These are phyloP conservation scores for Jacana jacana DNA, from an alignment of 2,113 vertebrate species.

Conservation along the genomic window DNA sequence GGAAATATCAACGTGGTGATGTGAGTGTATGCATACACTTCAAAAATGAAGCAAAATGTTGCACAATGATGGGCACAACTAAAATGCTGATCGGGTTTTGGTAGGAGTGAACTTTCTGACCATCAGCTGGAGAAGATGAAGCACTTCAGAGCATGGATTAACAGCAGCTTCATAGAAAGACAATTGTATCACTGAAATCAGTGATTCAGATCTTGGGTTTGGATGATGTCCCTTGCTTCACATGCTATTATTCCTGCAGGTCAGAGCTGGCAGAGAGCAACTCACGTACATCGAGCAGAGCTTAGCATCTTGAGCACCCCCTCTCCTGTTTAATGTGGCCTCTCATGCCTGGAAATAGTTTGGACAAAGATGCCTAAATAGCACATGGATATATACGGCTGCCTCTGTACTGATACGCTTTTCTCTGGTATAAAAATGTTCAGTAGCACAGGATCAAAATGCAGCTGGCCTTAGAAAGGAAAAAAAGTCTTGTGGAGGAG, in stretches of 20 bases:
- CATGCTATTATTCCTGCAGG: fast-evolving
- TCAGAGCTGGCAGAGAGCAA: background rate
- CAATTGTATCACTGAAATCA: fast-evolving
- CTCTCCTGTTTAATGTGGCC: fast-evolving
- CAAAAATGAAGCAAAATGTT: background rate
- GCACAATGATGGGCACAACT: fast-evolving
- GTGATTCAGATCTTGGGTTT: background rate
- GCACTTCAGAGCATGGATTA: fast-evolving
- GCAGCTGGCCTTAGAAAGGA: background rate
- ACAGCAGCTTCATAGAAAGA: background rate
- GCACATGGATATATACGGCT: fast-evolving
- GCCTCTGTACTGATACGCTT: fast-evolving
- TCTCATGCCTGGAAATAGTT: background rate
- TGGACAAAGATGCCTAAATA: background rate
- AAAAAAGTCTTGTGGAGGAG: background rate
- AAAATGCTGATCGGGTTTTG: background rate
- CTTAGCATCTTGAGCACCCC: fast-evolving
- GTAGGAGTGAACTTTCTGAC: background rate
- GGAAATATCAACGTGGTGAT: background rate
- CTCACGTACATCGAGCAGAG: fast-evolving
- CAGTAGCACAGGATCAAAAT: background rate
- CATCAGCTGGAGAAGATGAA: background rate
- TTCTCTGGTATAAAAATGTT: background rate
- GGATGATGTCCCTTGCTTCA: background rate
- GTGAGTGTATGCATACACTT: fast-evolving